These are phyloP conservation scores for Eilema griseolum DNA, from an alignment of 2,888 invertebrate species.

Conservation along the genomic window DNA sequence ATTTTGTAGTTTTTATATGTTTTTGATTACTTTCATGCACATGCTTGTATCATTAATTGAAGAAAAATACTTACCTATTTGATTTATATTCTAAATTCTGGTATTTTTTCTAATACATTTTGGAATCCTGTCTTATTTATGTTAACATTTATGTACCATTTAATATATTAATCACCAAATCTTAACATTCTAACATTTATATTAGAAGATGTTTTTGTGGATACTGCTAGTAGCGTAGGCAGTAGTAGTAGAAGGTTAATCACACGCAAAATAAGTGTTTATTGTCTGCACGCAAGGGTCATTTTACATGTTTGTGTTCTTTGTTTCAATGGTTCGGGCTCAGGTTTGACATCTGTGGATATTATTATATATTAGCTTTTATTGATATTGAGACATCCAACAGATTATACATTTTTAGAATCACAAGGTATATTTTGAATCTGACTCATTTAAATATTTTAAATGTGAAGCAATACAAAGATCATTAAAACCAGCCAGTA, in stretches of 20 bases:
- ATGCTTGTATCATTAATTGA: slow-evolving; percentile 38
- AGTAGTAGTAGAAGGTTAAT: neutral
- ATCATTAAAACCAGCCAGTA: too few species aligned
- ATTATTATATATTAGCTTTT: neutral
- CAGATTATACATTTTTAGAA: too few species aligned
- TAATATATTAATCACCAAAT: slow-evolving; percentile 3
- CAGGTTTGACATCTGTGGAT: neutral
- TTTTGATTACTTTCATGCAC: slow-evolving; percentile 41
- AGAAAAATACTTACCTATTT: slow-evolving; percentile 32
- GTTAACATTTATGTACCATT: slow-evolving; percentile 26
- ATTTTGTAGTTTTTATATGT: slow-evolving; percentile 24
- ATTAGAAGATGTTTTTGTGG: slow-evolving; percentile 4
- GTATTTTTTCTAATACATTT: slow-evolving; percentile 17
- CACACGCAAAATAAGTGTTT: slow-evolving; percentile 13
- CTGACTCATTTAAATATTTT: too few species aligned
- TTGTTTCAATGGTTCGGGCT: neutral
- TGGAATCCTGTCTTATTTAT: slow-evolving; percentile 31
- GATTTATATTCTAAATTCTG: slow-evolving; percentile 17
- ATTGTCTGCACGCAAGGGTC: slow-evolving; percentile 15
- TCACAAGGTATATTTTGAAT: too few species aligned
- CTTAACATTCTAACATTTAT: slow-evolving; percentile 18
- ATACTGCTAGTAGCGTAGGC: slow-evolving; percentile 3
- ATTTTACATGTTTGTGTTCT: slow-evolving; percentile 8
- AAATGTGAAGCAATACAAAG: too few species aligned
- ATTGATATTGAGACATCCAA: neutral